These are phyloP conservation scores for Synodontis membranacea DNA, from an alignment of 2,113 vertebrate species.

Conservation along the genomic window DNA sequence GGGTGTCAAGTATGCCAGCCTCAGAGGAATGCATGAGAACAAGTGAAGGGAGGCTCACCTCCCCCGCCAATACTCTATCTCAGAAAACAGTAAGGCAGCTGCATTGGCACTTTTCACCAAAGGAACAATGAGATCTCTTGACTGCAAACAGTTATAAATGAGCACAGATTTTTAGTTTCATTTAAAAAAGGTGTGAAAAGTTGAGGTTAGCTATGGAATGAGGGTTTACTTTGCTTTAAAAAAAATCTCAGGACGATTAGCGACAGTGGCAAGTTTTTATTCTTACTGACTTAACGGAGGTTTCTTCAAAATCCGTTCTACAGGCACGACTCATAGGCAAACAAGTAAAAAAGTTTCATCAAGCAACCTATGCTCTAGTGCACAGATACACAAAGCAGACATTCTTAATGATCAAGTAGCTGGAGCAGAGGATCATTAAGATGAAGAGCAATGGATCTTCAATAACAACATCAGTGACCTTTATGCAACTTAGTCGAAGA, in stretches of 20 bases:
- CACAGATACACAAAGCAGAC: background rate
- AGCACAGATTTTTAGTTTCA: background rate
- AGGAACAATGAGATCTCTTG: slow-evolving; percentile 2
- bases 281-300: background rate
- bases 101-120: slow-evolving; percentile 30
- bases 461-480: background rate
- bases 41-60: slow-evolving; percentile 6
- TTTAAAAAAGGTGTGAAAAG: background rate
- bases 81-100: slow-evolving; percentile 27
- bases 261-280: background rate
- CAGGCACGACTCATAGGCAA: background rate
- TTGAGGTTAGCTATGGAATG: background rate
- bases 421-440: background rate
- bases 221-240: background rate
- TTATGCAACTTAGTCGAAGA: background rate
- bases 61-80: slow-evolving; percentile 5
- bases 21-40: slow-evolving; percentile 65
- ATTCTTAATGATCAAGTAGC: background rate
- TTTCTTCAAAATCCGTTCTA: background rate
- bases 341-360: background rate
- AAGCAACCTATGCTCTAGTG: background rate
- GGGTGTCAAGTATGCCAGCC: slow-evolving; percentile 57
- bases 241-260: background rate
- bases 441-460: background rate
- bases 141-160: background rate